phyloP scores from a whole-genome alignment of 2,888 invertebrate species.

The Sepioteuthis lessoniana region DNA sequence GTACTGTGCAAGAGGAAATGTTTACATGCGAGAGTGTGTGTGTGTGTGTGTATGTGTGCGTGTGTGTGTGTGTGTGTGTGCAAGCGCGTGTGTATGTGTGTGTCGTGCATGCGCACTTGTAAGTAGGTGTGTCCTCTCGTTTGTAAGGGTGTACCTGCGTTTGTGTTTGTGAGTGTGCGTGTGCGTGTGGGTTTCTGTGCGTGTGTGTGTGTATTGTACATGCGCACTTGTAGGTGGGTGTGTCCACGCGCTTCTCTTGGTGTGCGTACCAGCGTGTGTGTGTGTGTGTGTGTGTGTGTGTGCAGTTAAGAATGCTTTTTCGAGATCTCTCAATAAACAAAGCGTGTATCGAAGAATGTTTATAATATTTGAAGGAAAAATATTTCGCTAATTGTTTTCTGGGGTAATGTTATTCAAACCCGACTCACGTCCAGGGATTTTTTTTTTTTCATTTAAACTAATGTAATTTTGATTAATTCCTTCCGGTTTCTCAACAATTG shows the following conservation, averaged over 20 bases:
- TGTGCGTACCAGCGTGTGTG: neutral
- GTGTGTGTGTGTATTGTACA: neutral
- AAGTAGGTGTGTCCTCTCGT: no score
- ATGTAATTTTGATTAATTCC: no score
- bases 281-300: neutral
- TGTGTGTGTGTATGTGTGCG: neutral
- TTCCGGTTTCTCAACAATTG: no score
- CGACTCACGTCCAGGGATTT: no score
- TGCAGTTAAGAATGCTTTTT: no score
- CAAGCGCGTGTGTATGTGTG: neutral
- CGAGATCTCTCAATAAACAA: neutral
- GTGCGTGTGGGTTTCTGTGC: no score
- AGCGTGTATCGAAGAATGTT: neutral
- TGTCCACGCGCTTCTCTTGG: neutral
- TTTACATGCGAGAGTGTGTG: neutral
- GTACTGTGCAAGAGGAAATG: neutral
- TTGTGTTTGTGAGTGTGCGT: neutral
- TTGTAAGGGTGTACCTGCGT: no score
- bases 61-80: neutral
- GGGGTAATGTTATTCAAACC: no score
- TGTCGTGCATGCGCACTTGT: neutral
- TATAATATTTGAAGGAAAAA: neutral
- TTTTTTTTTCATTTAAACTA: no score
- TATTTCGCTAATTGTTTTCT: no score
- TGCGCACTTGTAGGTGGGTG: neutral